Evolutionary conservation across 1,140 invertebrate species (phyloP).

Genomic region (Drosophila ironensis): DNA sequence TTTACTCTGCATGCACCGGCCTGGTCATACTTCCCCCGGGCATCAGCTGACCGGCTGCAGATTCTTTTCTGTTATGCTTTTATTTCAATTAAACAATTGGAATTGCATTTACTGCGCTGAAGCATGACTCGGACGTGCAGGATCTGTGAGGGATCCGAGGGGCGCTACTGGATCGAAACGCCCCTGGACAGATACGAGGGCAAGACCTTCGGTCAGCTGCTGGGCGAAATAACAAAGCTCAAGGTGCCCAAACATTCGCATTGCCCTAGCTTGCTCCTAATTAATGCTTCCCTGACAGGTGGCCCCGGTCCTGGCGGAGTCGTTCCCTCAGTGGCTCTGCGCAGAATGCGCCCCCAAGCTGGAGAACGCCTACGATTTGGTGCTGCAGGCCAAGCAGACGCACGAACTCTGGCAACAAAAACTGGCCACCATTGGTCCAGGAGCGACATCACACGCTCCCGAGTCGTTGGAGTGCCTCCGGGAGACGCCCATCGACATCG

Average conservation of each 20-base stretch:
- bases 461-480: constrained; percentile 44
- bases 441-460: background rate
- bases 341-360: constrained; percentile 37
- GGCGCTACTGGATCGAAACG: constrained; percentile 62
- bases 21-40: too few species aligned
- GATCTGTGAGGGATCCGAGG: constrained; percentile 45
- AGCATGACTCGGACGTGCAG: constrained; percentile 54
- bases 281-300: constrained; percentile 19
- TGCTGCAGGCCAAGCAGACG: constrained; percentile 40
- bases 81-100: background rate
- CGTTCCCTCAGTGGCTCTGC: constrained; percentile 56
- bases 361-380: constrained; percentile 56
- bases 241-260: constrained; percentile 23
- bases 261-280: constrained; percentile 3
- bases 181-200: constrained; percentile 50
- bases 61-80: background rate
- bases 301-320: constrained; percentile 21
- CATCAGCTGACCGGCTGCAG: constrained; percentile 9
- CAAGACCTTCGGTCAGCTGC: constrained; percentile 55
- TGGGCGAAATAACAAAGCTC: constrained; percentile 45
- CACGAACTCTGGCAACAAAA: constrained; percentile 45
- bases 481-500: constrained; percentile 61
- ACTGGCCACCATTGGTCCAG: background rate
- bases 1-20: too few species aligned
- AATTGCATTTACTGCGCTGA: background rate